Evolutionary conservation across 2,113 vertebrate genomes (phyloP).

Genomic region (Azemiops feae): DNA sequence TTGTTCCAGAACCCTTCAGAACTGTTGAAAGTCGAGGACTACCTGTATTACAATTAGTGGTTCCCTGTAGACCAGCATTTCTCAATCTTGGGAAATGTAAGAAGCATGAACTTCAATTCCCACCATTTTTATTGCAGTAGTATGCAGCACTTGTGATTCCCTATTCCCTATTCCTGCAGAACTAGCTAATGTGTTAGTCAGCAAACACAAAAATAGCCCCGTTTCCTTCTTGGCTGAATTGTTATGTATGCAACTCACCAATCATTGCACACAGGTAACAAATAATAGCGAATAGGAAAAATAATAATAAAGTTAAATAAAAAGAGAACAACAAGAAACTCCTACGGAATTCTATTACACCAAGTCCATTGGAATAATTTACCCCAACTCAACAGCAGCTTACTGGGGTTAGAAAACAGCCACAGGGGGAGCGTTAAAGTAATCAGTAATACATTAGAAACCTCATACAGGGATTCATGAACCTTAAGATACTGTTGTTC

Average conservation of each 20-base stretch:
- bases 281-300: not conserved
- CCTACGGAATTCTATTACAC: not conserved
- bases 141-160: not conserved
- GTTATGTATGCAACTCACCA: not conserved
- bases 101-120: too few relatives aligned
- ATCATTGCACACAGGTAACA: not conserved
- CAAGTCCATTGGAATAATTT: not conserved
- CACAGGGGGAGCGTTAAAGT: not conserved
- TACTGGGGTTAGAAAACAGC: not conserved
- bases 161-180: conserved; percentile 1
- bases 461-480: not conserved
- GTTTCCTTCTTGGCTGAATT: not conserved
- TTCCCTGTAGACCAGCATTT: not conserved
- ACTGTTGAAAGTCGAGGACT: too few relatives aligned
- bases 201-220: not conserved
- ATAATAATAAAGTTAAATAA: not conserved
- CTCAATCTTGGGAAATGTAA: not conserved
- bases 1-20: too few relatives aligned
- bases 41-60: conserved; percentile 16
- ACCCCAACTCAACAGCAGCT: not conserved
- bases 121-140: not conserved
- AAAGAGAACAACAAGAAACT: not conserved
- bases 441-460: not conserved
- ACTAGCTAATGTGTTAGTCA: not conserved
- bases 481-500: not conserved